Percentiles rank a stretch among this genome's conserved stretches.
Evolutionary conservation across 2,888 invertebrate genomes (phyloP).

Genomic region (Cremastobaeus sp.): DNA sequence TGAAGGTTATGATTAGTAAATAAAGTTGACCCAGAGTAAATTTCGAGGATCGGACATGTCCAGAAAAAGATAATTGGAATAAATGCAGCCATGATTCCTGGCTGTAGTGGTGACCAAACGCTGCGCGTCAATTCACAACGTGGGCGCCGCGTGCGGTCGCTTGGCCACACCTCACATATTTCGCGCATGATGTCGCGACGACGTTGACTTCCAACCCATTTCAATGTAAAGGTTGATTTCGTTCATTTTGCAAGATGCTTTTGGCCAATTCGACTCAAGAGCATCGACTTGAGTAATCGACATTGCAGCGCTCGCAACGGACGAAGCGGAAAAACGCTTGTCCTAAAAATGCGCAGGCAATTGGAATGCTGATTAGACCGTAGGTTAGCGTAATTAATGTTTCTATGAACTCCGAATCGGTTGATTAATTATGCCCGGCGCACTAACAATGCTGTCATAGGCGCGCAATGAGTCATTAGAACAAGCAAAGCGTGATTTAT

Average conservation of each 20-base stretch:
- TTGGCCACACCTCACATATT: slow-evolving; percentile 76
- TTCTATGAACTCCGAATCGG: no score
- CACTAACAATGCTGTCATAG: no score
- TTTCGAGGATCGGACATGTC: slow-evolving; percentile 19
- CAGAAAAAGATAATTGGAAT: slow-evolving; percentile 27
- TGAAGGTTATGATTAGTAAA: not conserved
- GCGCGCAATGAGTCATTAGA: no score
- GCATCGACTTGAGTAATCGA: slow-evolving; percentile 22
- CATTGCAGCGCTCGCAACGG: no score
- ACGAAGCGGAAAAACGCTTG: no score
- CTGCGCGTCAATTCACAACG: slow-evolving; percentile 66
- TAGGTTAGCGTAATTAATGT: no score
- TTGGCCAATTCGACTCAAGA: slow-evolving; percentile 22
- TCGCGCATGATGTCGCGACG: slow-evolving; percentile 74
- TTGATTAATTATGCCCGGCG: no score
- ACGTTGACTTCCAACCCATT: slow-evolving; percentile 66
- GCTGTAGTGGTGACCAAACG: slow-evolving; percentile 51
- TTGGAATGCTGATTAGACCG: no score
- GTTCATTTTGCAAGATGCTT: slow-evolving; percentile 10
- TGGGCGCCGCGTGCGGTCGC: slow-evolving; percentile 68
- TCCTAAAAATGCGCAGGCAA: no score
- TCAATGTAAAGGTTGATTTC: slow-evolving; percentile 43
- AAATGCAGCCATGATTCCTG: slow-evolving; percentile 52
- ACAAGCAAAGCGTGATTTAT: no score
- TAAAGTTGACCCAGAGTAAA: slow-evolving; percentile 1